Percentiles rank a stretch among this genome's conserved stretches.
These are phyloP conservation scores for Nasonia oneida DNA, from an alignment of 2,888 invertebrate species.

Conservation along the genomic window DNA sequence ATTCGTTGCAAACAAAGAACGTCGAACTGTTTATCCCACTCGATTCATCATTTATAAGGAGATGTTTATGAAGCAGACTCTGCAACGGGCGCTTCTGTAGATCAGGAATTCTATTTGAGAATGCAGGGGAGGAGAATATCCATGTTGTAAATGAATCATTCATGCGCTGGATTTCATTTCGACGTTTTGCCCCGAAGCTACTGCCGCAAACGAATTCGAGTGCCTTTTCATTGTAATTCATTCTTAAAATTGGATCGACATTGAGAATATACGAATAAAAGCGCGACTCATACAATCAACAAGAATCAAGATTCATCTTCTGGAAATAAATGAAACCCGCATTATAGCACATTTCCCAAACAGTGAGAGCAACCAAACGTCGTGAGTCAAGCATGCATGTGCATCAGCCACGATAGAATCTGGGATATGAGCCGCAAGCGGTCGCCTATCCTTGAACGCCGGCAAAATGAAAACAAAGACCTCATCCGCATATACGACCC, in stretches of 20 bases:
- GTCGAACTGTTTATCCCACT: no score
- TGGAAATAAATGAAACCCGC: no score
- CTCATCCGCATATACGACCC: background rate
- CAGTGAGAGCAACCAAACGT: background rate
- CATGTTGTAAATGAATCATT: slow-evolving; percentile 33
- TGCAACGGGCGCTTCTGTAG: no score
- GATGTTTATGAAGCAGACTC: no score
- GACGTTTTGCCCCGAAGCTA: background rate
- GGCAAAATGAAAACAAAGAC: slow-evolving; percentile 24
- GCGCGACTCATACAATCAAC: background rate
- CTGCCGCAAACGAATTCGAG: background rate
- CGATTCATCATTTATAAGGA: no score
- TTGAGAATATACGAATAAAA: no score
- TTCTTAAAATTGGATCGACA: background rate
- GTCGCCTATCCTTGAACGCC: background rate
- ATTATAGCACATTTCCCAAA: background rate
- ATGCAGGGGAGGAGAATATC: background rate
- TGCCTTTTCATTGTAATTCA: background rate
- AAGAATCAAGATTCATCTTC: no score
- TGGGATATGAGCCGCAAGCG: background rate
- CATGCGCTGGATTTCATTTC: slow-evolving; percentile 27
- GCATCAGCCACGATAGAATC: background rate
- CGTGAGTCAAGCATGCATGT: background rate
- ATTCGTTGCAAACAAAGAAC: no score
- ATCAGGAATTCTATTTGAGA: background rate